Base-by-base conservation (phyloP, 2,113 vertebrate genomes). In the Eira barbara region DNA sequence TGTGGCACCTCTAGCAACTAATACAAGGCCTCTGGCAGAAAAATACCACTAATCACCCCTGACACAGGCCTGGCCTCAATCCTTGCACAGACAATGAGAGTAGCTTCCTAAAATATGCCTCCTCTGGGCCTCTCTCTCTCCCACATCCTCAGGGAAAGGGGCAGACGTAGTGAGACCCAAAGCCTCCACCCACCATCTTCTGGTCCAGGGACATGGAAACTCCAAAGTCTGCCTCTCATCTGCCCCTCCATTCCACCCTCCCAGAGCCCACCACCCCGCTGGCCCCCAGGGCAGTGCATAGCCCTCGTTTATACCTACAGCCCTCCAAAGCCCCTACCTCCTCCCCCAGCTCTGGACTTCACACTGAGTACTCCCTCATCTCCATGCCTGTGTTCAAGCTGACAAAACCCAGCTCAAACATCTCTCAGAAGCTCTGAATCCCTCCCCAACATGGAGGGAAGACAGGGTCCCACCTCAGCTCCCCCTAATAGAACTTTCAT, bases 1-100 rank as follows among this genome's bases (percentile, higher is more conserved):
- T 11, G 73, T 0, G 8, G 11, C 9, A n/a, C 36, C 45, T 39
- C 4, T 10, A 45, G 69, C 36, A 45, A 55, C 21, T 21, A 29
- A 23, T 13, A 52, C 5, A 18, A 31, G n/a, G 25, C 2, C n/a
- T 36, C 42, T 18, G 42, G 6, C 7, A 4, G 69, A 57, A 61
- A 73, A 52, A 87, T 20, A 36, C 52, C 67, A 55, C 29, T 18
- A 9, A 27, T 47, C 36, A 81, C 2, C 71, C 45, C 34, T 2
- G 1, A 23, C 6, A 34, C 1, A 0, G 55, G 18, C 55, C 36
- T 12, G 76, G 52, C 42, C 45, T 63, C 4, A 0, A 65, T 17
- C 52, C 82, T 17, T 47, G 74, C 14, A 78, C 27, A 81, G 42
- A 89, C 12, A 80, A 25, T 7, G 9, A 21, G 21, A 9, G n/a